Conservation (phyloP, 2,888 invertebrate genomes). For the Altica lythri region DNA sequence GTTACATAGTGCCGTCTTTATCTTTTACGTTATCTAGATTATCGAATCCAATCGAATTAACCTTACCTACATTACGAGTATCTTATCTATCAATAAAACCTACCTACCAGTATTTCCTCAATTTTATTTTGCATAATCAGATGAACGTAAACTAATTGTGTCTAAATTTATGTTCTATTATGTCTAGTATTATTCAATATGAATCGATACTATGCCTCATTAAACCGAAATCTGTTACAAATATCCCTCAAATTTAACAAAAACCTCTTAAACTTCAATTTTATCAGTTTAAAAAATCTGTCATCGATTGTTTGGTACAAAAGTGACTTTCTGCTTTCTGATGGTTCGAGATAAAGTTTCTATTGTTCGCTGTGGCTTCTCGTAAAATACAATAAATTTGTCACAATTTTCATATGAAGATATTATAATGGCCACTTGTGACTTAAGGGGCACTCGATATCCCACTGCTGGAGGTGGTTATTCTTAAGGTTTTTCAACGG, state of each 20-base stretch:
- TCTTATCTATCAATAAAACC: too few relatives aligned
- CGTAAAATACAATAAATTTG: constrained; percentile 47
- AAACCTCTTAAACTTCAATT: constrained; percentile 37
- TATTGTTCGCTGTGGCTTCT: constrained; percentile 41
- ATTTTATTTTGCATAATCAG: too few relatives aligned
- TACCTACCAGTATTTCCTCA: too few relatives aligned
- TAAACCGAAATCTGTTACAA: constrained; percentile 29
- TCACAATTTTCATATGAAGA: constrained; percentile 44
- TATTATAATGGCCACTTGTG: constrained; percentile 45
- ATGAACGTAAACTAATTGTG: too few relatives aligned
- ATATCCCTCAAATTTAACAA: constrained; percentile 26
- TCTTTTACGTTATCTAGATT: too few relatives aligned
- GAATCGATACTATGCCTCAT: constrained; percentile 22
- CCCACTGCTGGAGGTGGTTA: constrained; percentile 36
- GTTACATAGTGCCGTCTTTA: too few relatives aligned
- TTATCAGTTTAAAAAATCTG: constrained; percentile 42
- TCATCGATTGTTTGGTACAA: constrained; percentile 38
- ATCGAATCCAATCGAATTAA: too few relatives aligned
- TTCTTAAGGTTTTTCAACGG: constrained; percentile 41
- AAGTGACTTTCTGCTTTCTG: constrained; percentile 47
- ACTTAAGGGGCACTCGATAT: constrained; percentile 34
- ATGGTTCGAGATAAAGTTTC: constrained; percentile 41
- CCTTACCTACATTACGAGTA: too few relatives aligned
- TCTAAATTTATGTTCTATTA: too few relatives aligned
- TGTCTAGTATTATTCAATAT: too few relatives aligned